Conservation (phyloP, 2,888 invertebrate genomes). For the Tuberolachnus salignus region DNA sequence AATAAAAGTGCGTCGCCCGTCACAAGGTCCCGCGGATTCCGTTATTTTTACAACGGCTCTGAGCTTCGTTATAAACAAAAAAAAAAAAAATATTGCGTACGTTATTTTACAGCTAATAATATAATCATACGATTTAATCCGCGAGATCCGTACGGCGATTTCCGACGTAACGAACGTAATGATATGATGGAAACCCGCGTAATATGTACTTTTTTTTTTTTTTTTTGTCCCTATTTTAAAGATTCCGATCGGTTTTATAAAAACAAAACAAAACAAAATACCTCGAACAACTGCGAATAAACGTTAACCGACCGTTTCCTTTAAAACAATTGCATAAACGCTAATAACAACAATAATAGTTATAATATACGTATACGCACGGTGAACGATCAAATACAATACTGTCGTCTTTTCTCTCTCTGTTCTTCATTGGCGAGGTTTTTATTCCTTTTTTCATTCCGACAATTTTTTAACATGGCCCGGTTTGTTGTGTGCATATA, state of each 20-base stretch:
- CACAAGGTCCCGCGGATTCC: neutral
- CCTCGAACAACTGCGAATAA: neutral
- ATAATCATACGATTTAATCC: neutral
- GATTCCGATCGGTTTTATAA: slow-evolving; percentile 22
- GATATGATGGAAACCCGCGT: no score
- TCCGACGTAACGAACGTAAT: neutral
- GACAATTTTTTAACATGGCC: neutral
- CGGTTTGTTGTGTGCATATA: neutral
- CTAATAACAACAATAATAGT: no score
- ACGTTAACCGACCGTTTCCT: neutral
- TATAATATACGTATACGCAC: neutral
- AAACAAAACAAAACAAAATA: slow-evolving; percentile 4
- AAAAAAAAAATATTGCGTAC: no score
- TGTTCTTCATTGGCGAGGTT: neutral
- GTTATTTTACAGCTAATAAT: no score
- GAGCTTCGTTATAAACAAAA: no score
- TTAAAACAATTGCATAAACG: slow-evolving; percentile 32
- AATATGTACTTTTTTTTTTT: no score
- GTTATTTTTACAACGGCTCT: neutral
- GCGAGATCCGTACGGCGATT: neutral
- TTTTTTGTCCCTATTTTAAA: neutral
- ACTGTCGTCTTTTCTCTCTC: no score
- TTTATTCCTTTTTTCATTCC: neutral
- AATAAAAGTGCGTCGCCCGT: neutral
- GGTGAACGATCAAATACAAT: slow-evolving; percentile 33